Base-by-base conservation (phyloP, 1,140 invertebrate genomes). In the Aphelinus atriplicis region DNA sequence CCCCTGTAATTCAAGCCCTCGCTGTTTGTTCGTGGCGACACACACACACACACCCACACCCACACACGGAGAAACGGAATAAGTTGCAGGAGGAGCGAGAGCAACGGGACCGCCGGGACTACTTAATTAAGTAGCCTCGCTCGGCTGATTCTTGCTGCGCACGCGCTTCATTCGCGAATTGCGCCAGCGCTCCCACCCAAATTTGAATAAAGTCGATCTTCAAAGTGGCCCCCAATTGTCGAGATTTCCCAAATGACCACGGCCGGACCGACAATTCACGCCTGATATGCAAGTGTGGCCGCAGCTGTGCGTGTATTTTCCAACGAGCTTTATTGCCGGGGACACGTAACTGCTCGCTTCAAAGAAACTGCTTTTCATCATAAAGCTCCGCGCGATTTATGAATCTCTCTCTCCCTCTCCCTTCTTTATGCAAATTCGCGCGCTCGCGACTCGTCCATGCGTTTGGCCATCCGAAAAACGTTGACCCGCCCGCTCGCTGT, bases 61-160 rank as follows among this genome's bases (percentile, higher is more conserved):
- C 26, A 26, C 26, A 26, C 26, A 26, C 26, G 26, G 26, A 26
- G 26, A 26, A 26, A 26, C 26, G 26, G 26, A 26, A 26, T 26
- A 26, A 26, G 26, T 26, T 26, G 26, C 26, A 26, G 26, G 26
- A 26, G 26, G 26, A 26, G 26, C 26, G 26, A 63, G 58, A 7
- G 7, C 50, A 56, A 76, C 77, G 74, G 65, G 72, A 63, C 78
- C 74, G 63, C 58, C 53, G 80, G 76, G 81, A 81, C 79, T 80
- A 80, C 80, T 82, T 82, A 80, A 82, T 82, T 82, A 82, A 82
- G 26, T 26, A 82, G 80, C 65, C 62, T 53, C 56, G 68, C 64
- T 26, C 26, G 26, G 26, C 26, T 26, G 26, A 26, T 26, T 26
- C 26, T 26, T 26, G 26, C 26, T 26, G 26, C 26, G 26, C 26